These are phyloP conservation scores for Trachemys scripta DNA, from an alignment of 2,113 vertebrate genomes.

Conservation along the genomic window DNA sequence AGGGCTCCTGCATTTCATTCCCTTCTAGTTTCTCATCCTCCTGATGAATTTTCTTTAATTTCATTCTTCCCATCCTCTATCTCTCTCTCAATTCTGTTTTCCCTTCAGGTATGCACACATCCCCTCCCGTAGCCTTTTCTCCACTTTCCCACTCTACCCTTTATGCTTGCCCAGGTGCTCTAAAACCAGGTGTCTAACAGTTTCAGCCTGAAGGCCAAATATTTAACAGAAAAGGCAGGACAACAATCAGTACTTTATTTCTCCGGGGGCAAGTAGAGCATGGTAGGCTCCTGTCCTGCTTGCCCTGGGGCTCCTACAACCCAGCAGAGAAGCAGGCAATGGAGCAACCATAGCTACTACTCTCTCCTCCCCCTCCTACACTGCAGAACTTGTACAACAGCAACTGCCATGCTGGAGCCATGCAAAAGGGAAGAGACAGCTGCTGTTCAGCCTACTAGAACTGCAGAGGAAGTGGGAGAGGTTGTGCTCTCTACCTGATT, in stretches of 20 bases:
- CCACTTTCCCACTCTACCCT: background rate
- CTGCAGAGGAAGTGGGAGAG: background rate
- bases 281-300: background rate
- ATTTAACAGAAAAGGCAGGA: background rate
- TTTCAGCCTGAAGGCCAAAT: background rate
- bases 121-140: too few relatives aligned
- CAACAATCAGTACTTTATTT: too few relatives aligned
- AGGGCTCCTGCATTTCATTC: background rate
- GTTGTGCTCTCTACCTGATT: background rate
- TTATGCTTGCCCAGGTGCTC: background rate
- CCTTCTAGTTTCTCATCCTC: background rate
- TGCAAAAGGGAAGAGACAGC: background rate
- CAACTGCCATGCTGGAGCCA: background rate
- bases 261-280: background rate
- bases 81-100: background rate
- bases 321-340: background rate
- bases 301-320: background rate
- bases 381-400: background rate
- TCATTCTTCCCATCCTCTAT: background rate
- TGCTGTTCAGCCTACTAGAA: too few relatives aligned
- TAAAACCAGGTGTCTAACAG: background rate
- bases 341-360: background rate
- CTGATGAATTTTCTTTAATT: background rate
- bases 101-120: background rate
- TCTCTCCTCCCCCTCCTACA: background rate